phyloP scores from a whole-genome alignment of 2,888 invertebrate species.

The Cephus sareptanus region DNA sequence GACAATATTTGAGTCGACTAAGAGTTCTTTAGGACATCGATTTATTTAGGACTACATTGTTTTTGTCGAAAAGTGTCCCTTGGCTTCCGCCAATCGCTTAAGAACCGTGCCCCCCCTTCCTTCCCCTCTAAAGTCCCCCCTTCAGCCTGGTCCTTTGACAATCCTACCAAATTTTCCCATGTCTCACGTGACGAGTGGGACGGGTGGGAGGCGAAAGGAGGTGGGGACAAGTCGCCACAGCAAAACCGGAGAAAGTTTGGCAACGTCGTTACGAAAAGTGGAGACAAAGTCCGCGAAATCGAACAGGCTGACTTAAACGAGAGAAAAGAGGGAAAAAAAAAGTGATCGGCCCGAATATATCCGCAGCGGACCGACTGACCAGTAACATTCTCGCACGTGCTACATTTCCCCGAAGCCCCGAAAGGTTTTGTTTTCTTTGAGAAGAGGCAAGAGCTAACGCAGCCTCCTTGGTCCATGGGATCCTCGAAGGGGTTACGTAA shows the following conservation, averaged over 20 bases:
- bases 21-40: slow-evolving; percentile 46
- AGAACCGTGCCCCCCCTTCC: neutral
- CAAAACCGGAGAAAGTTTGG: neutral
- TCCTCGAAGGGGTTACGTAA: slow-evolving; percentile 37
- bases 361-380: neutral
- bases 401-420: neutral
- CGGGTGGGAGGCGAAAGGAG: neutral
- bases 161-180: neutral
- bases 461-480: slow-evolving; percentile 3
- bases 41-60: slow-evolving; percentile 47
- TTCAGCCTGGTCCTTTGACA: neutral
- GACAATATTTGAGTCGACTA: slow-evolving; percentile 59
- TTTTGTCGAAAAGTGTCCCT: neutral
- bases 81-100: neutral
- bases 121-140: neutral
- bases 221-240: neutral
- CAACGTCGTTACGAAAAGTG: neutral
- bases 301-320: neutral
- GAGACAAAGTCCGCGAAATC: neutral
- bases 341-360: neutral
- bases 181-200: neutral
- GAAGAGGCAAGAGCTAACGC: neutral
- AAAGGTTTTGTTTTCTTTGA: neutral
- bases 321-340: neutral
- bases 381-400: neutral